Percentiles rank a stretch among this genome's conserved stretches.
Evolutionary conservation across 2,888 invertebrate species (phyloP).

Genomic region (Drosophila subquinaria): DNA sequence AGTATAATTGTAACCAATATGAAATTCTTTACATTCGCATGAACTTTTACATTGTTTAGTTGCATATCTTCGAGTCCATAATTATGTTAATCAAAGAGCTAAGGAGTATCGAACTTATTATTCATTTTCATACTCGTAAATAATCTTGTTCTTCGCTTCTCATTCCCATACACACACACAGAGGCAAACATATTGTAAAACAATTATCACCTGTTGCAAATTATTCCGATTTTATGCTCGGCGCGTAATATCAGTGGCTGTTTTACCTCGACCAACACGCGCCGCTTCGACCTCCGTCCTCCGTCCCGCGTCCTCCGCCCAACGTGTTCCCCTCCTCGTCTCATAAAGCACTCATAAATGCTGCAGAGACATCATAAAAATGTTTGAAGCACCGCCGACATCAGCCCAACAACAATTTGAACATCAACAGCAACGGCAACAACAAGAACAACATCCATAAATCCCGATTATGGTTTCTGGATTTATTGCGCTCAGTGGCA

Average conservation of each 20-base stretch:
- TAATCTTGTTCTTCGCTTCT: slow-evolving; percentile 36
- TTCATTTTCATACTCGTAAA: slow-evolving; percentile 43
- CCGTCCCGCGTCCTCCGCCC: slow-evolving; percentile 3
- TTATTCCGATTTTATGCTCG: slow-evolving; percentile 75
- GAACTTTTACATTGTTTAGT: not conserved
- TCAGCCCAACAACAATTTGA: slow-evolving; percentile 50
- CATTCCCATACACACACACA: slow-evolving; percentile 6
- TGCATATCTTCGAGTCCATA: not conserved
- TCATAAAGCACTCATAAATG: slow-evolving; percentile 71
- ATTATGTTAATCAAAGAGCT: not conserved
- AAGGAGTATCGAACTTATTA: slow-evolving; percentile 6
- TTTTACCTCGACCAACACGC: slow-evolving; percentile 44
- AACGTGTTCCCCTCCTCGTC: slow-evolving; percentile 2
- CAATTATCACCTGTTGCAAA: slow-evolving; percentile 82
- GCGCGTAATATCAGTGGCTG: slow-evolving; percentile 78
- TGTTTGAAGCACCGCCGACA: slow-evolving; percentile 75
- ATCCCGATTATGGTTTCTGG: slow-evolving; percentile 81
- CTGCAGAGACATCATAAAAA: slow-evolving; percentile 81
- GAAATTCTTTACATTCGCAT: not conserved
- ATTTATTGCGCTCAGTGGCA: slow-evolving; percentile 71
- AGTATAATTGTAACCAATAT: not conserved
- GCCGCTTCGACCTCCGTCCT: slow-evolving; percentile 3
- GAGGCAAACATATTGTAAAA: slow-evolving; percentile 73
- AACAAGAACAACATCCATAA: slow-evolving; percentile 71
- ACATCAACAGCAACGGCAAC: slow-evolving; percentile 41